Conservation (phyloP, 1,140 invertebrate species). For the Polypedilum vanderplanki region DNA sequence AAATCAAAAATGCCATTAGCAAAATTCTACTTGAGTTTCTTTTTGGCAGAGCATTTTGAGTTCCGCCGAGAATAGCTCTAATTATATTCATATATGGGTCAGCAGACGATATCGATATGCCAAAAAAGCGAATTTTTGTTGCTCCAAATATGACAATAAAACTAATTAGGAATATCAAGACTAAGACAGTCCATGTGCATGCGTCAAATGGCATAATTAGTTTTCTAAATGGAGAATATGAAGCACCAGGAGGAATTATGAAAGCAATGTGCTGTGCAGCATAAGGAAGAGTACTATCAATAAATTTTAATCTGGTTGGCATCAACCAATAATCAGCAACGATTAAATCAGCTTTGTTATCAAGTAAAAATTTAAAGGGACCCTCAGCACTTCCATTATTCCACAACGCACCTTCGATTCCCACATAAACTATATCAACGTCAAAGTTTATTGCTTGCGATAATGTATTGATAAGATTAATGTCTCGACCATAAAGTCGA, state of each 20-base stretch:
- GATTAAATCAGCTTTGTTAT: slow-evolving; percentile 7
- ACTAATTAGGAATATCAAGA: background rate
- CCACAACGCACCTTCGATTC: background rate
- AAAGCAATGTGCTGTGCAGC: background rate
- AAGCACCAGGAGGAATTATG: background rate
- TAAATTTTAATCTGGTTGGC: background rate
- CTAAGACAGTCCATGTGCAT: background rate
- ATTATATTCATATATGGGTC: slow-evolving; percentile 1
- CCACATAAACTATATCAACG: background rate
- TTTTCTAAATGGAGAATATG: background rate
- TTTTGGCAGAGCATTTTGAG: background rate
- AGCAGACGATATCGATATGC: background rate
- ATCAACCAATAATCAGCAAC: background rate
- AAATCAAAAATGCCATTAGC: background rate
- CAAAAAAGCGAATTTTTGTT: background rate
- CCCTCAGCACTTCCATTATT: background rate
- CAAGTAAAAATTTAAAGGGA: background rate
- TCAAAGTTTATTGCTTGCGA: background rate
- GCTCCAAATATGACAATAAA: background rate
- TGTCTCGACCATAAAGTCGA: slow-evolving; percentile 10
- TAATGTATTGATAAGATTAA: background rate
- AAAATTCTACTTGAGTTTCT: background rate
- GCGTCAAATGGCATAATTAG: background rate
- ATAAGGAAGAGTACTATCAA: background rate
- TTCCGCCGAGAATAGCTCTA: background rate